These are phyloP conservation scores for Iphiclides podalirius DNA, from an alignment of 2,888 invertebrate genomes.

Conservation along the genomic window DNA sequence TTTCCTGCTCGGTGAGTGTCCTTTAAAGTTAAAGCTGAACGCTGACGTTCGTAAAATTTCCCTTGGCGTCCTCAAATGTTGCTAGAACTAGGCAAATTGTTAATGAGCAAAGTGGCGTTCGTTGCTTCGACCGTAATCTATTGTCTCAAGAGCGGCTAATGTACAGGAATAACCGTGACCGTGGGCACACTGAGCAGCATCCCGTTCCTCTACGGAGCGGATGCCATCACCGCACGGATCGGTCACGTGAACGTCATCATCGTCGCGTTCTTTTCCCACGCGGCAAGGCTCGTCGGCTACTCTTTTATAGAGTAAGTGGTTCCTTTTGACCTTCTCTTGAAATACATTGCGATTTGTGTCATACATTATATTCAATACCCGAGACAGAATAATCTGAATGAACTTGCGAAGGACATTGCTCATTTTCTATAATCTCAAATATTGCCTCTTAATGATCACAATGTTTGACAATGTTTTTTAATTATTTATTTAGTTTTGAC, in stretches of 20 bases:
- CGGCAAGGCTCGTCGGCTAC: constrained; percentile 89
- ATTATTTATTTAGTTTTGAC: no score
- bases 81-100: neutral
- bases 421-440: no score
- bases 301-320: constrained; percentile 89
- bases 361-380: no score
- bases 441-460: no score
- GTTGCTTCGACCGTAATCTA: constrained; percentile 23
- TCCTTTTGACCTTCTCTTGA: constrained; percentile 19
- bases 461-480: no score
- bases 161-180: constrained; percentile 88
- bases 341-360: no score
- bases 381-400: no score
- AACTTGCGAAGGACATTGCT: no score
- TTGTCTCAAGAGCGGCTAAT: constrained; percentile 32
- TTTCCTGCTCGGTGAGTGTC: constrained; percentile 86
- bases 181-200: constrained; percentile 91
- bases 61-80: neutral
- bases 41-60: no score
- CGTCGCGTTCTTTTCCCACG: constrained; percentile 91
- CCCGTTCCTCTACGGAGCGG: constrained; percentile 91
- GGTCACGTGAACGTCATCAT: constrained; percentile 92
- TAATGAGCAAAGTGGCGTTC: constrained; percentile 20
- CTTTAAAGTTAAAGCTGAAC: constrained; percentile 1
- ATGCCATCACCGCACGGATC: constrained; percentile 88